Evolutionary conservation across 2,797 vertebrate species (phyloP).

Genomic region (Melanotaenia nigrans): DNA sequence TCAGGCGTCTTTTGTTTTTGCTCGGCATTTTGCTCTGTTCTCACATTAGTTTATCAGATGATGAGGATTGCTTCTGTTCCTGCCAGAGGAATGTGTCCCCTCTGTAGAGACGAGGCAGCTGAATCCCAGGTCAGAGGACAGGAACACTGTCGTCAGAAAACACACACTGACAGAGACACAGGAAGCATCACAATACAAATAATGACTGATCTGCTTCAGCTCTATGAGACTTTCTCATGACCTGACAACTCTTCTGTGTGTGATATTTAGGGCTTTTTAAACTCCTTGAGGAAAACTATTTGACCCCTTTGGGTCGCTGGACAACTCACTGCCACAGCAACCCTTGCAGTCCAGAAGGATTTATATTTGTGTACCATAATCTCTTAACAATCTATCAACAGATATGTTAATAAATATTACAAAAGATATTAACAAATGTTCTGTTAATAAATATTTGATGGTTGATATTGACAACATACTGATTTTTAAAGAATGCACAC

Average conservation of each 20-base stretch:
- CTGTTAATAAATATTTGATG: neutral
- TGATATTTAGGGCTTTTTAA: constrained; percentile 24
- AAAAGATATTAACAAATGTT: neutral
- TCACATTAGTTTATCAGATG: constrained; percentile 4
- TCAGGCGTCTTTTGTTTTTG: constrained; percentile 8
- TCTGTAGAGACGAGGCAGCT: constrained; percentile 47
- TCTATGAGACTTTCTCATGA: constrained; percentile 72
- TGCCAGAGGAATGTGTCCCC: constrained; percentile 55
- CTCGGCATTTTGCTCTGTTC: neutral
- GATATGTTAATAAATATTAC: neutral
- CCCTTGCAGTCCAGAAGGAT: constrained; percentile 16
- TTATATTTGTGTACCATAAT: neutral
- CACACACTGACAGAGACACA: constrained; percentile 38
- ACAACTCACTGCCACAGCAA: constrained; percentile 5
- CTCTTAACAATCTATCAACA: neutral
- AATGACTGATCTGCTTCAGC: constrained; percentile 37
- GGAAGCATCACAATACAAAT: constrained; percentile 47
- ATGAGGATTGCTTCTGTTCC: constrained; percentile 22
- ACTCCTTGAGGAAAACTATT: constrained; percentile 20
- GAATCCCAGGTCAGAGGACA: constrained; percentile 55
- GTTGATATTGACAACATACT: neutral
- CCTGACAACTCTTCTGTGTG: constrained; percentile 50
- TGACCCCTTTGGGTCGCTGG: constrained; percentile 8
- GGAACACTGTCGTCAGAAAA: constrained; percentile 45
- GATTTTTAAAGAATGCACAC: neutral